These are phyloP conservation scores for Phortica magna DNA, from an alignment of 2,888 invertebrate genomes.

Conservation along the genomic window DNA sequence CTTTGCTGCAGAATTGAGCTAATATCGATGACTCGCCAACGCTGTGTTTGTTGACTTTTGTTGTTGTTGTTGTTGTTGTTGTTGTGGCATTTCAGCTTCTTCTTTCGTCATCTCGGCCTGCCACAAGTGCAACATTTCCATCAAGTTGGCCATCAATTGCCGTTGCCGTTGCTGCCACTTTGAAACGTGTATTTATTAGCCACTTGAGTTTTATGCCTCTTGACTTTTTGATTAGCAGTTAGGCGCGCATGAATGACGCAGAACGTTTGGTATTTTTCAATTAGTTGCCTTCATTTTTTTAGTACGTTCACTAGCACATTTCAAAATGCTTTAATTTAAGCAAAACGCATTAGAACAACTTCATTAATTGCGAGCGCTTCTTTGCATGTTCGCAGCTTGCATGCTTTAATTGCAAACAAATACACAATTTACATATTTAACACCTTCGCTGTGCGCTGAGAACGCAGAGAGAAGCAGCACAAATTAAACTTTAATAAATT, in stretches of 20 bases:
- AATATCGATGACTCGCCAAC: conserved; percentile 65
- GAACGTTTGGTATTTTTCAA: conserved; percentile 61
- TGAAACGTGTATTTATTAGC: conserved; percentile 62
- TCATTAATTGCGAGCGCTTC: not conserved
- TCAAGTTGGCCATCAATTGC: conserved; percentile 40
- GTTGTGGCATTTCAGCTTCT: not conserved
- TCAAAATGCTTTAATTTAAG: too few species aligned
- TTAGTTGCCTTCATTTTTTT: conserved; percentile 51
- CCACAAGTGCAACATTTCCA: too few species aligned
- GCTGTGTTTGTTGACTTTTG: conserved; percentile 26
- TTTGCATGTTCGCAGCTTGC: not conserved
- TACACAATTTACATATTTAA: conserved; percentile 15
- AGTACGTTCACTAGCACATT: too few species aligned
- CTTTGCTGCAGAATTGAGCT: conserved; percentile 67
- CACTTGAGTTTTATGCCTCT: conserved; percentile 44
- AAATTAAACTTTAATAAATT: conserved; percentile 21
- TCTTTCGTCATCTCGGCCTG: conserved; percentile 44
- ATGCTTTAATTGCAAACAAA: conserved; percentile 1
- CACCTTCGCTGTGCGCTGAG: not conserved
- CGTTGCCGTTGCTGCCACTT: conserved; percentile 46
- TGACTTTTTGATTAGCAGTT: conserved; percentile 69
- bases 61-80: not conserved
- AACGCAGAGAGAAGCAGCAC: not conserved
- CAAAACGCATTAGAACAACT: too few species aligned
- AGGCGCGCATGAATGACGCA: conserved; percentile 39